Base-by-base conservation (phyloP, 2,797 vertebrate species). In the Sphenodon punctatus region DNA sequence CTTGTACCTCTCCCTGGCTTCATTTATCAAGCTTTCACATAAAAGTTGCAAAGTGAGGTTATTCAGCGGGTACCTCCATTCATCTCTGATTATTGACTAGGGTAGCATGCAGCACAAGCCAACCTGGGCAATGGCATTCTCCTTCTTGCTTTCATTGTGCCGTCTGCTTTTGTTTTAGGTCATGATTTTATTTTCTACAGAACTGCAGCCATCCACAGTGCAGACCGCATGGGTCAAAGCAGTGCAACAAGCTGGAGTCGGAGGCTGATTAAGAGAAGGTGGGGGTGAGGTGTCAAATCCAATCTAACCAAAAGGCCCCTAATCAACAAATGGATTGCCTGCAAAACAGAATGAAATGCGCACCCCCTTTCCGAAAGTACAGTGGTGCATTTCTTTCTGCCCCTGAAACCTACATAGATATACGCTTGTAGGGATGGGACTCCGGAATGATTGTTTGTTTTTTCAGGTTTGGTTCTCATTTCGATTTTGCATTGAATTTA, bases 11-110 rank as follows among this genome's bases (percentile, higher is more conserved):
- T 94, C 78, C 32, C 85, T 91, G 92, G 92, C 76, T 91, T 95
- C 95, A 92, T 96, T 95, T 95, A 95, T 95, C 95, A 96, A 95
- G 89, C 91, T 85, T 93, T 95, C 89, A 92, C 93, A 94, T 94
- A 92, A 95, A 96, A 94, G 93, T 94, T 95, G 94, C 91, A 91
- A 93, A 94, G 89, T 87, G 93, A 95, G 95, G 94, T 94, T 94
- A 95, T 93, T 91, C 89, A 92, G 93, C 68, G 88, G 94, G 91
- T 94, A 92, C 90, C 83, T 93, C 85, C 86, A 93, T 95, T 93
- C 92, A 90, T 95, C 94, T 95, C 49, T 1, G 79, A 74, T 92
- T 88, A 94, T 79, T 94, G 92, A 93, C 92, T 64, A 63, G 75
- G 70, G 67, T 78, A 90, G 91, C 86, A 92, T 92, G 90, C 91